Evolutionary conservation across 2,888 invertebrate species (phyloP).

Genomic region (Ophion ellenae): DNA sequence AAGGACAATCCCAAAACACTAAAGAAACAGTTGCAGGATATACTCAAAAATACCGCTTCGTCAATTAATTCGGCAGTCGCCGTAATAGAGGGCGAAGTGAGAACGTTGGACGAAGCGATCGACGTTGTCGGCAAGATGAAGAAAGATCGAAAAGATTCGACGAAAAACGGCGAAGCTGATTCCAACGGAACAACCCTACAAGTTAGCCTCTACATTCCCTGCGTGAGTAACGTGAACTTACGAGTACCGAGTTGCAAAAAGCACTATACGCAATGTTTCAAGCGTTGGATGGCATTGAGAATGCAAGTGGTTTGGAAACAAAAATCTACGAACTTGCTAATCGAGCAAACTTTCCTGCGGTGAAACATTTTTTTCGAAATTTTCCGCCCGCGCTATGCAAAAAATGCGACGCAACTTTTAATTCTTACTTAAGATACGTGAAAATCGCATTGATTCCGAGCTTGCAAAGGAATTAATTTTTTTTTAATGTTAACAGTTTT

Average conservation of each 20-base stretch:
- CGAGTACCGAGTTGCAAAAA: background rate
- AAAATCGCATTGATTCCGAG: too few relatives aligned
- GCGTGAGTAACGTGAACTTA: slow-evolving; percentile 85
- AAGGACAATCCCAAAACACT: slow-evolving; percentile 87
- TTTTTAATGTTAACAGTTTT: too few relatives aligned
- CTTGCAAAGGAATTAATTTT: too few relatives aligned
- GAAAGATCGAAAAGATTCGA: slow-evolving; percentile 84
- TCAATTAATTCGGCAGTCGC: slow-evolving; percentile 88
- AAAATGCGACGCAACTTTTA: too few relatives aligned
- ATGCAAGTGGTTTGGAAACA: too few relatives aligned
- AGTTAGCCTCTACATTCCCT: slow-evolving; percentile 89
- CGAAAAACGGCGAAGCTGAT: slow-evolving; percentile 83
- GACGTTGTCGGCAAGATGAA: slow-evolving; percentile 88
- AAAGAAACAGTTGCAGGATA: slow-evolving; percentile 89
- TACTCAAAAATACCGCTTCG: slow-evolving; percentile 86
- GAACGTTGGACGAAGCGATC: slow-evolving; percentile 87
- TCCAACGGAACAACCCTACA: slow-evolving; percentile 85
- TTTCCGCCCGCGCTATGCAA: too few relatives aligned
- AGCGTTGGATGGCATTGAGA: too few relatives aligned
- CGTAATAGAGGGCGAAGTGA: slow-evolving; percentile 90
- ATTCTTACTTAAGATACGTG: too few relatives aligned
- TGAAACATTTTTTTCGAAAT: too few relatives aligned
- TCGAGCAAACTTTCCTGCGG: too few relatives aligned
- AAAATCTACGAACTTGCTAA: too few relatives aligned
- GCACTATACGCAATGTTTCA: too few relatives aligned